Conservation (phyloP, 1,140 invertebrate genomes). For the Centruroides sculpturatus region DNA sequence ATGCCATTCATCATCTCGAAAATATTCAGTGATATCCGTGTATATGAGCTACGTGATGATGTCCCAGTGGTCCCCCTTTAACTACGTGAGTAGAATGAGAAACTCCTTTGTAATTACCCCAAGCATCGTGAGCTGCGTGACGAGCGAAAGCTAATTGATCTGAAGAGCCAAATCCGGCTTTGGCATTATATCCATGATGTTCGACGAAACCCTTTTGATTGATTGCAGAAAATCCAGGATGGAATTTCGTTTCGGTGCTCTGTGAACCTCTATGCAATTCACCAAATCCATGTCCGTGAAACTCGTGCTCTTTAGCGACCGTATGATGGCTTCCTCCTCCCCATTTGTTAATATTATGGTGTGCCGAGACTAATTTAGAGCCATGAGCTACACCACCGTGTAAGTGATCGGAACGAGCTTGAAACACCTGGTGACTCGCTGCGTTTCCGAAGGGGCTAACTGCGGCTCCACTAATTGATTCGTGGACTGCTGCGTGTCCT, state of each 20-base stretch:
- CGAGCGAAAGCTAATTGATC: neutral
- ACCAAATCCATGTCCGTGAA: neutral
- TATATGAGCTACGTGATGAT: no score
- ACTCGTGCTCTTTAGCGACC: neutral
- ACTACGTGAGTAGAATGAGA: neutral
- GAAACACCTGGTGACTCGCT: neutral
- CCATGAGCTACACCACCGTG: neutral
- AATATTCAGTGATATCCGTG: no score
- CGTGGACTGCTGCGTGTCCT: neutral
- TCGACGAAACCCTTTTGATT: neutral
- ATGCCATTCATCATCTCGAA: no score
- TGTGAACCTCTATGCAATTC: neutral
- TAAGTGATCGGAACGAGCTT: neutral
- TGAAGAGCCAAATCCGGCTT: neutral
- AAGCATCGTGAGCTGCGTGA: neutral
- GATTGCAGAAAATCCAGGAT: neutral
- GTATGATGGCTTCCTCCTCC: neutral
- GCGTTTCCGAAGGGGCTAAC: neutral
- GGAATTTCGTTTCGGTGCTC: neutral
- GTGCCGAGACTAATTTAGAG: neutral
- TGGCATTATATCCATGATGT: neutral
- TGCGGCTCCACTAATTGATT: neutral
- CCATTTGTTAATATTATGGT: neutral
- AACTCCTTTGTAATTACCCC: neutral
- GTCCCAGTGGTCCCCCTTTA: neutral